Evolutionary conservation across 2,797 vertebrate species (phyloP).

Genomic region (Periparus ater): DNA sequence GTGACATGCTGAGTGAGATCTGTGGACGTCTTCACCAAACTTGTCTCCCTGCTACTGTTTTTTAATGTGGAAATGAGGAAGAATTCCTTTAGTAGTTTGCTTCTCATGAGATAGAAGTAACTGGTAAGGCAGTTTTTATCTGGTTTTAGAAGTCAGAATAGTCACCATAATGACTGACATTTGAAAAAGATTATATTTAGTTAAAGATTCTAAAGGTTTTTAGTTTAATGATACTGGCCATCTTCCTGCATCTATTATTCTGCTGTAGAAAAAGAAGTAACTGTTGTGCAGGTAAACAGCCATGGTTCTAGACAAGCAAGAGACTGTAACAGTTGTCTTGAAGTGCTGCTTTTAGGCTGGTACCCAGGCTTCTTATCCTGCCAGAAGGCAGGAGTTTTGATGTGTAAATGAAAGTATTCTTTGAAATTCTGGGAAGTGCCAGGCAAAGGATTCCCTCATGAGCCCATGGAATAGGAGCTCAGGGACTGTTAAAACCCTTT

Average conservation of each 20-base stretch:
- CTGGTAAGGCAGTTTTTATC: neutral
- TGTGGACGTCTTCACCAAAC: neutral
- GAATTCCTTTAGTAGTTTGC: neutral
- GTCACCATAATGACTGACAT: neutral
- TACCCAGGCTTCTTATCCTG: neutral
- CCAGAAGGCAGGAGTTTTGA: neutral
- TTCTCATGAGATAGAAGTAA: neutral
- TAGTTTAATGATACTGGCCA: neutral
- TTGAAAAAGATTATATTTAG: neutral
- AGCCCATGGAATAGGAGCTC: neutral
- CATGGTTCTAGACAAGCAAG: neutral
- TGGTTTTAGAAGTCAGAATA: neutral
- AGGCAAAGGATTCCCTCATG: neutral
- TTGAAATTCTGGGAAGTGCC: neutral
- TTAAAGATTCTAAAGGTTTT: neutral
- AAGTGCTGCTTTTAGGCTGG: neutral
- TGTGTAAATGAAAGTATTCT: constrained; percentile 14
- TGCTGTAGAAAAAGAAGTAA: neutral
- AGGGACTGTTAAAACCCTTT: neutral
- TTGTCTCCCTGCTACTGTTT: neutral
- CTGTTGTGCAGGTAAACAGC: neutral
- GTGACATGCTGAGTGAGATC: neutral
- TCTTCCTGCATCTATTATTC: neutral
- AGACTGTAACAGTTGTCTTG: neutral
- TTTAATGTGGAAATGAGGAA: neutral